phyloP scores from a whole-genome alignment of 1,140 invertebrate genomes.

The Euwallacea similis region DNA sequence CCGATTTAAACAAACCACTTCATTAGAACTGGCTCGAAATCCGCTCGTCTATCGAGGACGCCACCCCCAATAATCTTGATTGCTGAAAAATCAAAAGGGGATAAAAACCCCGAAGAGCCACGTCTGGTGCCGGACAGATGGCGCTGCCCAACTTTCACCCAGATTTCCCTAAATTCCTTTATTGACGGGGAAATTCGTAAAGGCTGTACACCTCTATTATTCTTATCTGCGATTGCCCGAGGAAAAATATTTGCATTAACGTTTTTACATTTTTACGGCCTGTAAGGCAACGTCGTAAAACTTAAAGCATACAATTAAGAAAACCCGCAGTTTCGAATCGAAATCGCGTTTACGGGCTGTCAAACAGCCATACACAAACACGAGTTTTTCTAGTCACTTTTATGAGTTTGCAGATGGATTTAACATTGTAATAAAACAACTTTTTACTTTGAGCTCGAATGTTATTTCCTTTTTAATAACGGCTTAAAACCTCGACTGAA shows the following conservation, averaged over 20 bases:
- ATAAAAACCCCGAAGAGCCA: not conserved
- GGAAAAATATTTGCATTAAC: slow-evolving; percentile 7
- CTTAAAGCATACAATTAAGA: slow-evolving; percentile 8
- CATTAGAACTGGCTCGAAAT: too few species aligned
- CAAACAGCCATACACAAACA: slow-evolving; percentile 13
- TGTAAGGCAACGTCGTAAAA: slow-evolving; percentile 10
- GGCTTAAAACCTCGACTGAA: too few species aligned
- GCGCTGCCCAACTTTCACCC: not conserved
- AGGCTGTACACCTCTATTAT: too few species aligned
- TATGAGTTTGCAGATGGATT: slow-evolving; percentile 10
- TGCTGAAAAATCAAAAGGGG: not conserved
- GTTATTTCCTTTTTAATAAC: too few species aligned
- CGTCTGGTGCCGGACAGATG: not conserved
- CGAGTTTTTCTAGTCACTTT: slow-evolving; percentile 6
- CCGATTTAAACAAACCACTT: too few species aligned
- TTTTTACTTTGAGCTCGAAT: not conserved
- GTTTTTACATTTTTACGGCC: not conserved
- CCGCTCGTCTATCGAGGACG: too few species aligned
- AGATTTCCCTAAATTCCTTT: too few species aligned
- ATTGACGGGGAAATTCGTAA: too few species aligned
- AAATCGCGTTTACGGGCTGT: slow-evolving; percentile 5
- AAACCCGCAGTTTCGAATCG: not conserved
- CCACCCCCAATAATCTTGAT: not conserved
- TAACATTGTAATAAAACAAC: slow-evolving; percentile 1
- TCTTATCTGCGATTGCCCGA: not conserved